Conservation (phyloP, 2,888 invertebrate genomes). For the Drosophila anomalata region DNA sequence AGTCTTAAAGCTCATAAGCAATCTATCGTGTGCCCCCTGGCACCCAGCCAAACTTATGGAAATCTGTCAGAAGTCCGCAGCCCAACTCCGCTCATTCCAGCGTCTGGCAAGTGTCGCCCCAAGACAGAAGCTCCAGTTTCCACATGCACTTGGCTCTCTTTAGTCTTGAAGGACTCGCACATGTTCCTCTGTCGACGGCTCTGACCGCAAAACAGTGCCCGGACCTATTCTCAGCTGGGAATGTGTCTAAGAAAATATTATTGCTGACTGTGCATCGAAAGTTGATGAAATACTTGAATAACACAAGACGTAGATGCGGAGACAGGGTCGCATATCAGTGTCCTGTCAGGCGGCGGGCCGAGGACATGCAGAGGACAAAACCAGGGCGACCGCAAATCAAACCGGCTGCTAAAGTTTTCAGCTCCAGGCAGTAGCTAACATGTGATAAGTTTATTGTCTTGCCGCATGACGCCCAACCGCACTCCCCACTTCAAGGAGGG, state of each 20-base stretch:
- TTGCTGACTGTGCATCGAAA: constrained; percentile 67
- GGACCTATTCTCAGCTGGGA: constrained; percentile 32
- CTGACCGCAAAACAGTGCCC: constrained; percentile 57
- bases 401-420: constrained; percentile 66
- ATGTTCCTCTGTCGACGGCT: constrained; percentile 41
- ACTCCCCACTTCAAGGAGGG: constrained; percentile 1
- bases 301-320: constrained; percentile 25
- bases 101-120: constrained; percentile 69
- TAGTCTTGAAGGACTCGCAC: constrained; percentile 45
- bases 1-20: neutral
- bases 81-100: constrained; percentile 38
- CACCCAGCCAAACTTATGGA: constrained; percentile 60
- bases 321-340: constrained; percentile 79
- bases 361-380: constrained; percentile 46
- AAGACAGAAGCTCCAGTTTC: constrained; percentile 41
- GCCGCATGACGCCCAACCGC: constrained; percentile 61
- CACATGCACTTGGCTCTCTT: constrained; percentile 53
- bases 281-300: constrained; percentile 53
- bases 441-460: constrained; percentile 80
- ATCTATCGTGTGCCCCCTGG: constrained; percentile 14
- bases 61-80: constrained; percentile 67
- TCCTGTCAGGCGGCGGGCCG: constrained; percentile 68
- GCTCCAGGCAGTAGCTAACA: constrained; percentile 57
- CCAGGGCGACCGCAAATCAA: constrained; percentile 71
- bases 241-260: constrained; percentile 72